Conservation (phyloP, 2,113 vertebrate genomes). For the Ceyx cyanopectus region DNA sequence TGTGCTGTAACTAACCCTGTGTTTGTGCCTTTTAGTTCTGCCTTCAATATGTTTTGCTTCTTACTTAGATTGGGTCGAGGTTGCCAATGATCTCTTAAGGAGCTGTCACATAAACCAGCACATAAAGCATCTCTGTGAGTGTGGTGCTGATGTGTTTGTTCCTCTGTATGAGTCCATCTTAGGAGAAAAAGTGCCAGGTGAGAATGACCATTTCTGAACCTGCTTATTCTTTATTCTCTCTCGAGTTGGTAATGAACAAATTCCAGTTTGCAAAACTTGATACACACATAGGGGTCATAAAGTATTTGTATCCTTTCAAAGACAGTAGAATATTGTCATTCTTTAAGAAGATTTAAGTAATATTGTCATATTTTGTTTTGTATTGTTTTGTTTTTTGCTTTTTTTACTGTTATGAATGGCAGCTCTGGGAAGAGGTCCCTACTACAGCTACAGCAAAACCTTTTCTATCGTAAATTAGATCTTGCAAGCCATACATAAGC, state of each 20-base stretch:
- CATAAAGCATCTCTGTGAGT: slow-evolving; percentile 85
- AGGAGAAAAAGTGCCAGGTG: slow-evolving; percentile 95
- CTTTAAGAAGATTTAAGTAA: background rate
- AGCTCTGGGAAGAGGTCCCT: background rate
- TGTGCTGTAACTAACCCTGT: background rate
- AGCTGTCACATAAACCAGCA: slow-evolving; percentile 85
- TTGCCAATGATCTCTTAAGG: slow-evolving; percentile 90
- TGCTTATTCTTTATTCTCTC: background rate
- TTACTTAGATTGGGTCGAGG: slow-evolving; percentile 86
- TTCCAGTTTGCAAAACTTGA: background rate
- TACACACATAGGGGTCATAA: background rate
- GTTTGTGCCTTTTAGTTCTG: background rate
- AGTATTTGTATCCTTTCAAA: background rate
- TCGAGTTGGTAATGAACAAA: background rate
- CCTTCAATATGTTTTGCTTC: background rate
- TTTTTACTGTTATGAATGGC: background rate
- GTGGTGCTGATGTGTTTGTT: slow-evolving; percentile 88
- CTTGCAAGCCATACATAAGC: background rate
- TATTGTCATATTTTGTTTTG: background rate
- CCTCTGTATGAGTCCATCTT: slow-evolving; percentile 89
- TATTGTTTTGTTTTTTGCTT: background rate
- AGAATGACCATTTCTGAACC: background rate
- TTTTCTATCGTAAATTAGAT: background rate
- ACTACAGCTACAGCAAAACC: background rate
- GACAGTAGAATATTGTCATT: background rate